Conservation (phyloP, 1,140 invertebrate species). For the Heterodera carotae region DNA sequence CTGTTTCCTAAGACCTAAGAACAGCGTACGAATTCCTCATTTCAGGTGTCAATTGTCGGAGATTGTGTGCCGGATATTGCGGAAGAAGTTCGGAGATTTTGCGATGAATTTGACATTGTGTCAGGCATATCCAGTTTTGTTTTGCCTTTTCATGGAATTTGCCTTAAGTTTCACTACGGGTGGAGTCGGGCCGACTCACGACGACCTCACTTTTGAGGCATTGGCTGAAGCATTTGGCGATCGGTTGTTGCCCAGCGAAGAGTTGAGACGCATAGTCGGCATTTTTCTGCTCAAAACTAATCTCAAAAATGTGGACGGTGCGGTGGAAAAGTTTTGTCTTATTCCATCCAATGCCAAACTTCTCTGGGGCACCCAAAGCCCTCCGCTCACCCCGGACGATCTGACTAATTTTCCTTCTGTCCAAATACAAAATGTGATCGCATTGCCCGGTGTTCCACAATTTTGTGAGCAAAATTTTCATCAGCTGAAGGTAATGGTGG, state of each 20-base stretch:
- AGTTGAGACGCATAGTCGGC: slow-evolving; percentile 71
- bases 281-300: slow-evolving; percentile 57
- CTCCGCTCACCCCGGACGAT: slow-evolving; percentile 53
- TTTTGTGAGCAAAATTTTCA: slow-evolving; percentile 72
- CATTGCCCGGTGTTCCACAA: slow-evolving; percentile 78
- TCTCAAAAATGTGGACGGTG: slow-evolving; percentile 67
- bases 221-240: slow-evolving; percentile 76
- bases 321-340: slow-evolving; percentile 64
- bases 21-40: too few species aligned
- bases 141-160: slow-evolving; percentile 16
- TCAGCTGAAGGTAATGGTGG: slow-evolving; percentile 65
- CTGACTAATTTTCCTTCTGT: slow-evolving; percentile 73
- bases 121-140: slow-evolving; percentile 77
- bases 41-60: slow-evolving; percentile 75
- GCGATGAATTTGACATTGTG: slow-evolving; percentile 72
- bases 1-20: too few species aligned
- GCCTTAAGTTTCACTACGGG: neutral
- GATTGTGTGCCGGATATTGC: slow-evolving; percentile 76
- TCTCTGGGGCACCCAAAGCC: slow-evolving; percentile 61
- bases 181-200: slow-evolving; percentile 76
- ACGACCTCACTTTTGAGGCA: slow-evolving; percentile 77
- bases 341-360: slow-evolving; percentile 66
- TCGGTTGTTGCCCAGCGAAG: slow-evolving; percentile 70
- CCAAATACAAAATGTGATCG: slow-evolving; percentile 75
- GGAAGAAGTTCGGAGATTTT: slow-evolving; percentile 74